phyloP scores from a whole-genome alignment of 2,113 vertebrate species.

The Xiphophorus couchianus region DNA sequence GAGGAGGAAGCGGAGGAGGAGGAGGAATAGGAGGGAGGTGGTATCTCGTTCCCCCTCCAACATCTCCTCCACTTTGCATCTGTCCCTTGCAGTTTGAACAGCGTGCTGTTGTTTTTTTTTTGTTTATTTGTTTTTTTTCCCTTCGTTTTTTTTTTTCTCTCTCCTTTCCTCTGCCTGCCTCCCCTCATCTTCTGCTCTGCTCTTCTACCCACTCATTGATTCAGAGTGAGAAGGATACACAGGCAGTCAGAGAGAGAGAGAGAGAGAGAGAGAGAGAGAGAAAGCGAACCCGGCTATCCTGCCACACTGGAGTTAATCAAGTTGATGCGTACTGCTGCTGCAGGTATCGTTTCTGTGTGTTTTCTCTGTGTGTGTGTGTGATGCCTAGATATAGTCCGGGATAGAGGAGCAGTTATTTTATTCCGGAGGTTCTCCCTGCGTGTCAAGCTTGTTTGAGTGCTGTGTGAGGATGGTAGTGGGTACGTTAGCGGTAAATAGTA shows the following conservation, averaged over 20 bases:
- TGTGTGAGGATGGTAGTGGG: constrained; percentile 57
- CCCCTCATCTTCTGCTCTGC: constrained; percentile 54
- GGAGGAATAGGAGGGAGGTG: constrained; percentile 86
- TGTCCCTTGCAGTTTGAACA: constrained; percentile 98
- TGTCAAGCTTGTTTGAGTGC: constrained; percentile 58
- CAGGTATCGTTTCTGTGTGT: constrained; percentile 86
- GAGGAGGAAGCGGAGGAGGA: constrained; percentile 82
- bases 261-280: too few species aligned
- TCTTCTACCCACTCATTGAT: constrained; percentile 86
- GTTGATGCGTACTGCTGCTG: constrained; percentile 95
- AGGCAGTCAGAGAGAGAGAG: constrained; percentile 65
- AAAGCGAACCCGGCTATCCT: constrained; percentile 83
- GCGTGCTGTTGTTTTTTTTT: constrained; percentile 78
- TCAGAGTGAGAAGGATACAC: constrained; percentile 78
- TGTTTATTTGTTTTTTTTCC: constrained; percentile 21
- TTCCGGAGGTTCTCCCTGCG: constrained; percentile 45
- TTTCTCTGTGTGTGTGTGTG: constrained; percentile 18
- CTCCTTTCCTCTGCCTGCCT: constrained; percentile 43
- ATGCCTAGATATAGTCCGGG: constrained; percentile 19
- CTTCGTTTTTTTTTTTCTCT: constrained; percentile 42
- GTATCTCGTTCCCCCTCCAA: constrained; percentile 99
- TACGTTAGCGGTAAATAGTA: constrained; percentile 25
- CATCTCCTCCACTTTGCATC: constrained; percentile 99
- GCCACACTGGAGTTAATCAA: constrained; percentile 98
- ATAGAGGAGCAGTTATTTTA: constrained; percentile 54